Percentiles rank a stretch among this genome's conserved stretches.
These are phyloP conservation scores for Euleptes europaea DNA, from an alignment of 2,113 vertebrate genomes.

Conservation along the genomic window DNA sequence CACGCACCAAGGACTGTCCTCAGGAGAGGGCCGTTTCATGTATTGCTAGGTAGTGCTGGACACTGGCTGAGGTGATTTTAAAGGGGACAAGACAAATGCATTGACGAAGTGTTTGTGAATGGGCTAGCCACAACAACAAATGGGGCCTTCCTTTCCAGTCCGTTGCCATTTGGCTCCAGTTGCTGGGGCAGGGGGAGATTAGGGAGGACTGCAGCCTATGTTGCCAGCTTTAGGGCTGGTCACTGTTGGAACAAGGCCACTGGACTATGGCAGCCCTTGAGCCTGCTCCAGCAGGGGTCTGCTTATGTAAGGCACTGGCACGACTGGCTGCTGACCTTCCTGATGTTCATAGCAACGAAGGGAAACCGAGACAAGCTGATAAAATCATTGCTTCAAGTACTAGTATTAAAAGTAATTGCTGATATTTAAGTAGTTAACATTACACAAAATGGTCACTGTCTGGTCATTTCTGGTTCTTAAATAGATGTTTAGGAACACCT, in stretches of 20 bases:
- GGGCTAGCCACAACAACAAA: not conserved
- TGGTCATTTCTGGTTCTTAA: constrained; percentile 41
- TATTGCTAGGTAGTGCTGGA: too few species aligned
- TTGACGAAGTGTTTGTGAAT: not conserved
- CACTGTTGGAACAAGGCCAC: not conserved
- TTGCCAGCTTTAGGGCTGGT: not conserved
- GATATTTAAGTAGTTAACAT: constrained; percentile 40
- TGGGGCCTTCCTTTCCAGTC: not conserved
- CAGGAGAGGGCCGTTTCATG: too few species aligned
- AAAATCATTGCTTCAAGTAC: constrained; percentile 9
- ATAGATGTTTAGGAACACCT: constrained; percentile 36
- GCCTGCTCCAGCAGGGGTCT: too few species aligned
- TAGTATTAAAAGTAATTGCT: constrained; percentile 56
- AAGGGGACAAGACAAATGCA: too few species aligned
- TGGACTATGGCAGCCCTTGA: not conserved
- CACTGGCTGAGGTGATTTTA: too few species aligned
- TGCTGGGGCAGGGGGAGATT: not conserved
- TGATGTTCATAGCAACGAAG: too few species aligned
- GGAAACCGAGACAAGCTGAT: not conserved
- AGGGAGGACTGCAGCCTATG: not conserved
- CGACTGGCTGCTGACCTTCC: not conserved
- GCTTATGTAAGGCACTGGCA: too few species aligned
- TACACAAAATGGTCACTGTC: constrained; percentile 49
- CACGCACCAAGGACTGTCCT: too few species aligned
- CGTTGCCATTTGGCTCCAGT: not conserved